phyloP scores from a whole-genome alignment of 2,888 invertebrate species.

The Oligia strigilis region DNA sequence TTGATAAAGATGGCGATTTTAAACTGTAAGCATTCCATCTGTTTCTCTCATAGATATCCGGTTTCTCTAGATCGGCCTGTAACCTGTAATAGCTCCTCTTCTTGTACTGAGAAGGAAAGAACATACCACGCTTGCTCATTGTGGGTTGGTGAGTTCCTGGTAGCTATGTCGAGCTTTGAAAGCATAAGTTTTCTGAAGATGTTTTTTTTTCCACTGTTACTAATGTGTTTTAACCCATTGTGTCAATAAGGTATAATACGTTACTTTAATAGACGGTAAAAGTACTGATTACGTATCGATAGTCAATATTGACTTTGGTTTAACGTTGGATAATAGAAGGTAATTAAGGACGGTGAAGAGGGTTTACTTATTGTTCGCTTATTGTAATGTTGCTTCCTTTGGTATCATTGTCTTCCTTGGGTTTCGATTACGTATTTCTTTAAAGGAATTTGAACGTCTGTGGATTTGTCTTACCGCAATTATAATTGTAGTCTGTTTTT shows the following conservation, averaged over 20 bases:
- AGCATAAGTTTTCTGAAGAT: too few relatives aligned
- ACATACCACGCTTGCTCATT: not conserved
- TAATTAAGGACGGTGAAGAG: slow-evolving; percentile 23
- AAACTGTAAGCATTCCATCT: not conserved
- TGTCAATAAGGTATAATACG: too few relatives aligned
- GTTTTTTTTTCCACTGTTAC: too few relatives aligned
- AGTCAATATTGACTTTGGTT: not conserved
- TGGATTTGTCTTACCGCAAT: not conserved
- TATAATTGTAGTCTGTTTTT: not conserved
- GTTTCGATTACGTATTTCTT: not conserved
- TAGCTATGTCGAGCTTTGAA: not conserved
- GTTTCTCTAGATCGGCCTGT: too few relatives aligned
- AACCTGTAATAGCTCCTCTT: not conserved
- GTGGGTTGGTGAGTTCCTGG: not conserved
- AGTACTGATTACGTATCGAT: slow-evolving; percentile 1
- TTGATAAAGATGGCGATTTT: not conserved
- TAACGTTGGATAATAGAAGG: slow-evolving; percentile 1
- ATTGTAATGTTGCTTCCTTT: not conserved
- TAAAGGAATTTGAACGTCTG: not conserved
- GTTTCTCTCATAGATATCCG: too few relatives aligned
- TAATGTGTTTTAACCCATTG: too few relatives aligned
- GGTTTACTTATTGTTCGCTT: slow-evolving; percentile 6
- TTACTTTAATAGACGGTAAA: too few relatives aligned
- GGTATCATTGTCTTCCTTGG: not conserved
- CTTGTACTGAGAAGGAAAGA: not conserved